phyloP scores from a whole-genome alignment of 1,140 invertebrate genomes.

The Anastatus disparis region DNA sequence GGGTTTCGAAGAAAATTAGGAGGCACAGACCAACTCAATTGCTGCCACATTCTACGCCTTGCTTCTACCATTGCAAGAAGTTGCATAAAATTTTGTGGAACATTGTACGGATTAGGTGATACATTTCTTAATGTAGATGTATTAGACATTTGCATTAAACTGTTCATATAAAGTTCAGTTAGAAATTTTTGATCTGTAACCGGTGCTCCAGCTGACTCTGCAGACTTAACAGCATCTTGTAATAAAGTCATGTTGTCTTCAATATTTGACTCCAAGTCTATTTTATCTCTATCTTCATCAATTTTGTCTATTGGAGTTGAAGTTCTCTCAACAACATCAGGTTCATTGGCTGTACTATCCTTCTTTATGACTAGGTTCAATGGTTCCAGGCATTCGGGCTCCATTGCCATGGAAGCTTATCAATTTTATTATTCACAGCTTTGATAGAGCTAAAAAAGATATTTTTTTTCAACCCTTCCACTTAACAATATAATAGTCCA shows the following conservation, averaged over 20 bases:
- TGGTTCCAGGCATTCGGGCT: slow-evolving; percentile 65
- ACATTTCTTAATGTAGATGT: slow-evolving; percentile 55
- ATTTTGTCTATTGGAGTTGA: slow-evolving; percentile 32
- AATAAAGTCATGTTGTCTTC: slow-evolving; percentile 61
- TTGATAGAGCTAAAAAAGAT: neutral
- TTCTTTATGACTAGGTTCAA: slow-evolving; percentile 66
- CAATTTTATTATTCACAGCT: neutral
- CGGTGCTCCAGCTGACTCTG: slow-evolving; percentile 60
- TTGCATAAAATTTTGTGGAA: slow-evolving; percentile 62
- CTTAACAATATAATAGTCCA: neutral
- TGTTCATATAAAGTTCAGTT: slow-evolving; percentile 72
- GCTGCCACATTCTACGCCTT: slow-evolving; percentile 66
- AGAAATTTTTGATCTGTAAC: slow-evolving; percentile 70
- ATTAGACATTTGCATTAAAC: slow-evolving; percentile 65
- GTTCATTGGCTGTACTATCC: slow-evolving; percentile 44
- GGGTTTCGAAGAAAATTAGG: slow-evolving; percentile 58
- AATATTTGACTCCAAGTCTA: slow-evolving; percentile 45
- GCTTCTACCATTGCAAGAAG: slow-evolving; percentile 64
- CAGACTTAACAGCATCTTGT: slow-evolving; percentile 60
- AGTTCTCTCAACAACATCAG: slow-evolving; percentile 10
- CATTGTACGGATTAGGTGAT: slow-evolving; percentile 53
- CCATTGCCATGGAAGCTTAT: slow-evolving; percentile 56
- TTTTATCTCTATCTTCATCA: slow-evolving; percentile 48
- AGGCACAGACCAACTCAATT: slow-evolving; percentile 61
- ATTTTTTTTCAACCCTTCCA: neutral